Percentiles rank a stretch among this genome's conserved stretches.
These are phyloP conservation scores for Eretmodus cyanostictus DNA, from an alignment of 2,113 vertebrate genomes.

Conservation along the genomic window DNA sequence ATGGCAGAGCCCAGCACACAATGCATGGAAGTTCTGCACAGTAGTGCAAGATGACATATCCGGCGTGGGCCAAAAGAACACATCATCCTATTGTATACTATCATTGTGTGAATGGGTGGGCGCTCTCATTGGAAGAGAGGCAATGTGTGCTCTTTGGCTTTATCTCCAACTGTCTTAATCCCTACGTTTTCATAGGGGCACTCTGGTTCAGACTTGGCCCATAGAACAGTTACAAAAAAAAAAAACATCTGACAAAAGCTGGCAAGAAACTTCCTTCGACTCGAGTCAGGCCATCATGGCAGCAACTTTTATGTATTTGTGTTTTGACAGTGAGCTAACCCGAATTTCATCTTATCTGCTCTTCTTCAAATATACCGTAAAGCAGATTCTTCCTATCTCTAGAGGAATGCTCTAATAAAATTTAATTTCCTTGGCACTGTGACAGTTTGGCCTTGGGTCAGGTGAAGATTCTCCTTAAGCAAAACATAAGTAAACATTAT, in stretches of 20 bases:
- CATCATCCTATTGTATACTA: constrained; percentile 49
- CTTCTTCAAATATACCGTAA: neutral
- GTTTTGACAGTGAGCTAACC: neutral
- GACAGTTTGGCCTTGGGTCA: constrained; percentile 11
- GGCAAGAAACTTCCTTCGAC: neutral
- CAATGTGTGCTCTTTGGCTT: constrained; percentile 31
- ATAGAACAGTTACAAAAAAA: neutral
- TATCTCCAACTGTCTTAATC: constrained; percentile 52
- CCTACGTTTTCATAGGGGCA: constrained; percentile 26
- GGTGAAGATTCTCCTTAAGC: neutral
- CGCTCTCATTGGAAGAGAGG: neutral
- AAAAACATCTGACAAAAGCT: neutral
- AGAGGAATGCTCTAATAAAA: neutral
- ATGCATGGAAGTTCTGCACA: constrained; percentile 52
- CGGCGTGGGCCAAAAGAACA: constrained; percentile 40
- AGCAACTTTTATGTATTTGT: neutral
- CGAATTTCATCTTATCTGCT: neutral
- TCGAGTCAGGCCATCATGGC: neutral
- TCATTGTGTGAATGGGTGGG: constrained; percentile 20
- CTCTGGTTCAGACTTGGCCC: neutral
- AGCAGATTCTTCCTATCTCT: neutral
- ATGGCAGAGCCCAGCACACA: constrained; percentile 43
- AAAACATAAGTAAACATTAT: neutral
- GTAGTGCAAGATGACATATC: constrained; percentile 53
- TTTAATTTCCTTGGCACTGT: neutral